Evolutionary conservation across 1,140 invertebrate genomes (phyloP).

Genomic region (Cardiocondyla obscurior): DNA sequence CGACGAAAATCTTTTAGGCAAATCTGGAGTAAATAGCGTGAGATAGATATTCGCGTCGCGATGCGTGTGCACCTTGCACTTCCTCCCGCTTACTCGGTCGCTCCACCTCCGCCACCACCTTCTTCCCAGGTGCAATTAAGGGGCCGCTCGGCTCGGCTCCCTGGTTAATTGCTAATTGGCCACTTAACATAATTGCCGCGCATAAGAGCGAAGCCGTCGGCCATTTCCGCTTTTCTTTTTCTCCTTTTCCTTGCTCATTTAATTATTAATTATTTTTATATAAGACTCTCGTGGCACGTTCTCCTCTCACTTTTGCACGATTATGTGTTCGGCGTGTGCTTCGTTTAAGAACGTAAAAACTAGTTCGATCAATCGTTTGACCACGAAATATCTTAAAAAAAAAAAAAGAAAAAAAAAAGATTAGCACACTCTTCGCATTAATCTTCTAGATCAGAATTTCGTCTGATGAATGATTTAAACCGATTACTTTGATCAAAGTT

Average conservation of each 20-base stretch:
- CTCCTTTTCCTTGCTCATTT: slow-evolving; percentile 49
- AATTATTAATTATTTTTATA: slow-evolving; percentile 66
- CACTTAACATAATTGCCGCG: slow-evolving; percentile 80
- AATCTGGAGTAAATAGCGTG: slow-evolving; percentile 61
- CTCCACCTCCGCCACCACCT: slow-evolving; percentile 52
- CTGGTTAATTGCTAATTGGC: slow-evolving; percentile 79
- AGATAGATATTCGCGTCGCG: slow-evolving; percentile 42
- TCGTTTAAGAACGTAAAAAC: neutral
- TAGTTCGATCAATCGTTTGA: neutral
- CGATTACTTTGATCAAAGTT: slow-evolving; percentile 6
- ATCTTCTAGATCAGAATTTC: neutral
- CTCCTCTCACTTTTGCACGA: slow-evolving; percentile 57
- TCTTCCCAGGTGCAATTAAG: slow-evolving; percentile 68
- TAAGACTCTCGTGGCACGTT: neutral
- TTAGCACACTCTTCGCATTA: neutral
- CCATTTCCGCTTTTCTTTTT: slow-evolving; percentile 76
- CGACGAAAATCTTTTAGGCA: neutral
- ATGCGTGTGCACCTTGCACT: slow-evolving; percentile 62
- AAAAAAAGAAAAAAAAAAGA: neutral
- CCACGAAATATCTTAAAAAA: no score
- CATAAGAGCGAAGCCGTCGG: slow-evolving; percentile 71
- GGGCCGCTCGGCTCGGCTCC: slow-evolving; percentile 72
- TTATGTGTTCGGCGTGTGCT: neutral
- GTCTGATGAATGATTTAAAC: neutral
- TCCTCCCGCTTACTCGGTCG: slow-evolving; percentile 51